These are phyloP conservation scores for Lepidonotus clava DNA, from an alignment of 2,888 invertebrate species.

Conservation along the genomic window DNA sequence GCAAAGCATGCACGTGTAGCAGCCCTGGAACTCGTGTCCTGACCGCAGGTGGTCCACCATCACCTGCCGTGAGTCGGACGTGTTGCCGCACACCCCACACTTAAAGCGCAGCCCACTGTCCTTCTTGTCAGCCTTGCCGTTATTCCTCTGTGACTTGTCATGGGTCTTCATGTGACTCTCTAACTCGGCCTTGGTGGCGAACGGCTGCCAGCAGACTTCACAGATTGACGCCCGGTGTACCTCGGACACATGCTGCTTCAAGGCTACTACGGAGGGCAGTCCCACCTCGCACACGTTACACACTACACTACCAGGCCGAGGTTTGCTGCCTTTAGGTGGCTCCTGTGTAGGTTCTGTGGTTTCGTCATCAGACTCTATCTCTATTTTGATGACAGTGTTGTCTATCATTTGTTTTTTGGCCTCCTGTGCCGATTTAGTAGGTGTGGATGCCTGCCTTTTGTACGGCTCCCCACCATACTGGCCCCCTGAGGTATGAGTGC, in stretches of 20 bases:
- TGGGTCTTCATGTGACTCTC: slow-evolving; percentile 35
- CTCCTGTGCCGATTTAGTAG: neutral
- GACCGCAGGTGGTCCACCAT: slow-evolving; percentile 46
- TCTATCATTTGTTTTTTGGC: neutral
- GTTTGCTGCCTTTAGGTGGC: neutral
- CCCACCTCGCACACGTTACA: neutral
- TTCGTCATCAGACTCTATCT: slow-evolving; percentile 44
- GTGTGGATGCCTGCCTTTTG: neutral
- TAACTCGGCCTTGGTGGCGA: neutral
- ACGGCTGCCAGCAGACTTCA: slow-evolving; percentile 47
- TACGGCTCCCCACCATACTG: neutral
- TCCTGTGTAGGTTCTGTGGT: neutral
- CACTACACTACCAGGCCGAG: neutral
- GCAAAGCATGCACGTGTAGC: slow-evolving; percentile 41
- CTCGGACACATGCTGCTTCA: neutral
- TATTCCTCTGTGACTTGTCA: neutral
- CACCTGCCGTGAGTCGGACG: neutral
- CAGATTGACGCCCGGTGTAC: slow-evolving; percentile 18
- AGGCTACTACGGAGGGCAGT: neutral
- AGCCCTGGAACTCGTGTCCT: slow-evolving; percentile 40
- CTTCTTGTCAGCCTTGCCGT: slow-evolving; percentile 34
- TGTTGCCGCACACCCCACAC: slow-evolving; percentile 42
- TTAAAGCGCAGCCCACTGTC: neutral
- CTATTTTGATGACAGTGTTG: slow-evolving; percentile 6
- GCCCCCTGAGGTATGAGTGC: neutral